Conservation (phyloP, 2,888 invertebrate genomes). For the Mystacides longicornis region DNA sequence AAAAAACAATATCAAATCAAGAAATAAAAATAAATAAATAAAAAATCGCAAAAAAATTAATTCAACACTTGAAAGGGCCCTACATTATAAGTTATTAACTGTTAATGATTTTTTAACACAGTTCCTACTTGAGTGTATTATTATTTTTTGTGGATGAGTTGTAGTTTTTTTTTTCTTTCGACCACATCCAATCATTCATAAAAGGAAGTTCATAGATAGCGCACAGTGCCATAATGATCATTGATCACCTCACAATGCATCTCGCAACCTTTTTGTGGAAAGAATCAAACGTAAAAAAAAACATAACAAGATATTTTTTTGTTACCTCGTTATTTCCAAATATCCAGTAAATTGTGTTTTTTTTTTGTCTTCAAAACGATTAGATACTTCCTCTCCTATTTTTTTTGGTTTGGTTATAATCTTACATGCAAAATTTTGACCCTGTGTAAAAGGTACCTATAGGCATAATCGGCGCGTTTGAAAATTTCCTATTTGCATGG, state of each 20-base stretch:
- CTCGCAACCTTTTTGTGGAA: not conserved
- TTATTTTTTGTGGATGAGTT: slow-evolving; percentile 12
- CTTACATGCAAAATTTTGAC: no score
- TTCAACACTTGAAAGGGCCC: no score
- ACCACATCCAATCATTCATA: slow-evolving; percentile 19
- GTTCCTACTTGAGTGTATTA: slow-evolving; percentile 18
- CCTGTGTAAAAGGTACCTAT: no score
- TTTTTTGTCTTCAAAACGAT: not conserved
- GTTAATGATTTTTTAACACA: slow-evolving; percentile 26
- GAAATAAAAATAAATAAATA: no score
- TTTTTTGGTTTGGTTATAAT: no score
- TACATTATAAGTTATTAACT: slow-evolving; percentile 23
- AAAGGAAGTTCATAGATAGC: slow-evolving; percentile 16
- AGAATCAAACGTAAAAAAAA: slow-evolving; percentile 2
- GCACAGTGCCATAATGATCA: slow-evolving; percentile 25
- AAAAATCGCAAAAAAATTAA: no score
- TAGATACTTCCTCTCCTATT: not conserved
- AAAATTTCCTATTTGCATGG: no score
- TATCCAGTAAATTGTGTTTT: not conserved
- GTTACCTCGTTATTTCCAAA: not conserved
- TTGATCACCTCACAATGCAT: slow-evolving; percentile 14
- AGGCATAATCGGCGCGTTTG: no score
- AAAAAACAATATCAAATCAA: no score
- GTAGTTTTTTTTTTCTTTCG: not conserved
- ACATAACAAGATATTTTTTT: not conserved